Percentiles rank a stretch among this genome's conserved stretches.
These are phyloP conservation scores for Notoglanidium macrostoma DNA, from an alignment of 2,797 vertebrate genomes.

Conservation along the genomic window DNA sequence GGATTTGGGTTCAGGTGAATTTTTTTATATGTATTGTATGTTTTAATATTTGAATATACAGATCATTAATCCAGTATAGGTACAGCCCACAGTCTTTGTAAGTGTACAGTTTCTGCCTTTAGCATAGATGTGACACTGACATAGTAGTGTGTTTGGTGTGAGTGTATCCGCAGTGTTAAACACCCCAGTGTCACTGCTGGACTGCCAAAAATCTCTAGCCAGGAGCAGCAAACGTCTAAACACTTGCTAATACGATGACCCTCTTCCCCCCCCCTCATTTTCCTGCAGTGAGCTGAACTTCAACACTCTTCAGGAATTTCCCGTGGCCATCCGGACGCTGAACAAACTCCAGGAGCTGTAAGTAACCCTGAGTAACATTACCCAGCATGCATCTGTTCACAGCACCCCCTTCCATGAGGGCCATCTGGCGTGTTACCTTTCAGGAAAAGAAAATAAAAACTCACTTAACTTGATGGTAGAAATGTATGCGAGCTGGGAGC, in stretches of 20 bases:
- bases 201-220: background rate
- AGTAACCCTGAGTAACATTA: slow-evolving; percentile 68
- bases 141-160: background rate
- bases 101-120: background rate
- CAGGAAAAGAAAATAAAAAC: slow-evolving; percentile 62
- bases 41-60: background rate
- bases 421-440: slow-evolving; percentile 62
- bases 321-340: slow-evolving; percentile 87
- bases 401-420: slow-evolving; percentile 40
- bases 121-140: background rate
- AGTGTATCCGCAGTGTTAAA: background rate
- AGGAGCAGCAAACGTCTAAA: background rate
- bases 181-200: too few species aligned
- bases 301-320: slow-evolving; percentile 92
- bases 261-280: too few species aligned
- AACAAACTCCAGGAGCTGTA: slow-evolving; percentile 95
- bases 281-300: slow-evolving; percentile 89
- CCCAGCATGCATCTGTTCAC: slow-evolving; percentile 52
- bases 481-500: slow-evolving; percentile 77
- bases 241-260: slow-evolving; percentile 7
- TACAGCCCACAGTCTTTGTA: too few species aligned
- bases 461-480: slow-evolving; percentile 67
- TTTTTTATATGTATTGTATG: background rate
- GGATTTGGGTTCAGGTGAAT: background rate
- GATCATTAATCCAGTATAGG: background rate